Base-by-base conservation (phyloP, 2,888 invertebrate genomes). In the Drosophila macrothrix region DNA sequence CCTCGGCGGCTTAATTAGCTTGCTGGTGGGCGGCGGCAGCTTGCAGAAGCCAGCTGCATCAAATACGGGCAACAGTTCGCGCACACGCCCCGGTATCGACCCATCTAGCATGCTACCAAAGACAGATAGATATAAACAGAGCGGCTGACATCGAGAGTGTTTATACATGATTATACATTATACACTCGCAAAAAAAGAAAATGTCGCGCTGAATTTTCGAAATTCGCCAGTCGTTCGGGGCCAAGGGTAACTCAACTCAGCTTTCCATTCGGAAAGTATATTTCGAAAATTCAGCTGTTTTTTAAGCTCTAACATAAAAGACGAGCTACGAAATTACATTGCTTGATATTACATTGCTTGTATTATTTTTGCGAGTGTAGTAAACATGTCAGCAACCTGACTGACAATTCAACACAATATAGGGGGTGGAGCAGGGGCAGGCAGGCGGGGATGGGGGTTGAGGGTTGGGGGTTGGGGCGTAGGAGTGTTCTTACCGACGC, bases 11-110 rank as follows among this genome's bases (percentile, higher is more conserved):
- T 96, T 96, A 89, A 96, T 95, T 84, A 96, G 95, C 90, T 97
- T 95, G 83, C 96, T 97, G 43, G 96, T 95, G 68, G 97, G 97
- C 60, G 97, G 96, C 35, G 97, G 96, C 91, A 97, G 95, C 94
- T 97, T 96, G 89, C 96, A 94, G 94, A 97, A 97, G n/a, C 97
- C 97, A 80, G 97, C 95, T 88, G 97, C 96, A 93, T 97, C 97
- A 93, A 97, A 97, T 60, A 97, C 97, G 37, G 97, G 97, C 82
- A 97, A 94, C 68, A 96, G 93, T 88, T 96, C 96, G 71, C 96
- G 94, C 60, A 96, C 96, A 86, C 96, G 94, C 81, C 96, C 95
- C 33, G 96, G 95, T 66, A 96, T 94, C 53, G 95, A 95, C 53
- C 96, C 95, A 73, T 96, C 96, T 61, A 95, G 94, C 92, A 96